These are phyloP conservation scores for Centruroides vittatus DNA, from an alignment of 1,140 invertebrate species.

Conservation along the genomic window DNA sequence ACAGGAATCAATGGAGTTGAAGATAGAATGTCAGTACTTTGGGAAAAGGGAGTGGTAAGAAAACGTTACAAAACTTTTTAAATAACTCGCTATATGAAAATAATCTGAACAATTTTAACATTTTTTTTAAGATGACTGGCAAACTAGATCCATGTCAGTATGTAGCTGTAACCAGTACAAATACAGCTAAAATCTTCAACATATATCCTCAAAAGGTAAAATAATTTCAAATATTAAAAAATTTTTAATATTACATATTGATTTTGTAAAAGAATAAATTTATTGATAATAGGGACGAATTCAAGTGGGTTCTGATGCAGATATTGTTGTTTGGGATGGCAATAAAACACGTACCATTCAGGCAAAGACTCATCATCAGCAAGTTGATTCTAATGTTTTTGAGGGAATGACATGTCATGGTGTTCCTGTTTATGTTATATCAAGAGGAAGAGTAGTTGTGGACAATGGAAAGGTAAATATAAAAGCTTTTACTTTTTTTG, in stretches of 20 bases:
- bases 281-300: constrained; percentile 49
- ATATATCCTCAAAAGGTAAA: constrained; percentile 73
- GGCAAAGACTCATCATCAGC: constrained; percentile 80
- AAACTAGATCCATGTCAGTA: constrained; percentile 83
- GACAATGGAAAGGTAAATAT: constrained; percentile 45
- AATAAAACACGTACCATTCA: constrained; percentile 63
- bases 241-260: neutral
- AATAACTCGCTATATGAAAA: too few species aligned
- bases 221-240: too few species aligned
- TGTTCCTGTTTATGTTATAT: constrained; percentile 50
- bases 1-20: constrained; percentile 97
- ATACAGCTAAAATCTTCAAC: constrained; percentile 96
- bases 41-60: constrained; percentile 86
- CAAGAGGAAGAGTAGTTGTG: constrained; percentile 74
- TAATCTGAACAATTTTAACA: too few species aligned
- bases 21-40: constrained; percentile 90
- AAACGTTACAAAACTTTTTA: too few species aligned
- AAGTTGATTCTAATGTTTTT: constrained; percentile 95
- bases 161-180: constrained; percentile 93
- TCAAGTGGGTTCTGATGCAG: constrained; percentile 85
- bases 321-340: constrained; percentile 94
- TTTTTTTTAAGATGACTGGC: constrained; percentile 37
- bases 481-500: too few species aligned
- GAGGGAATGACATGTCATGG: constrained; percentile 44
- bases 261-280: too few species aligned